These are phyloP conservation scores for Magallana gigas DNA, from an alignment of 1,140 invertebrate species.

Conservation along the genomic window DNA sequence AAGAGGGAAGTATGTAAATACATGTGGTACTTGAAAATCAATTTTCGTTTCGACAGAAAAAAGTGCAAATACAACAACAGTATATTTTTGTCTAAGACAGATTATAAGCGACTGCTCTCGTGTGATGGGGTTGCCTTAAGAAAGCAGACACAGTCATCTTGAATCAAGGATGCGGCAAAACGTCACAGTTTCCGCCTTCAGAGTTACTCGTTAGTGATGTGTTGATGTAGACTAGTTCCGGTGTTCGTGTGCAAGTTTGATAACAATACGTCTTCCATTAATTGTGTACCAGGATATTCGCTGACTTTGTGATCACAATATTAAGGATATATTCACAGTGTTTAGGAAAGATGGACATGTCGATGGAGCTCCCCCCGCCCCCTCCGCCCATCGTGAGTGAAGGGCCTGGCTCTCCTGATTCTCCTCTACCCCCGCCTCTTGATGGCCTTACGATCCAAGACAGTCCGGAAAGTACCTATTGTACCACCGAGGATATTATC, in stretches of 20 bases:
- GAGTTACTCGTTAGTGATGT: not conserved
- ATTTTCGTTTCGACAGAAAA: not conserved
- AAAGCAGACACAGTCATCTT: constrained; percentile 20
- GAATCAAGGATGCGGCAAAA: not conserved
- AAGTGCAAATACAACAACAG: not conserved
- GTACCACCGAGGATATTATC: constrained; percentile 54
- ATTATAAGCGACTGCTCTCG: not conserved
- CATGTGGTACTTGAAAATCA: not conserved
- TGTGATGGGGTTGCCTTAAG: constrained; percentile 17
- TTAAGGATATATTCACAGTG: not conserved
- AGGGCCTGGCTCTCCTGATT: not conserved
- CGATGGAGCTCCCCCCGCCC: constrained; percentile 8
- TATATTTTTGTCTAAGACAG: not conserved
- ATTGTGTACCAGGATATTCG: constrained; percentile 1
- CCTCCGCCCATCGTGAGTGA: not conserved
- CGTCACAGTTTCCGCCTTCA: constrained; percentile 19
- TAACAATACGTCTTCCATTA: constrained; percentile 10
- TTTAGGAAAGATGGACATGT: constrained; percentile 4
- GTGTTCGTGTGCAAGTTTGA: constrained; percentile 27
- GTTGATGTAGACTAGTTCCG: not conserved
- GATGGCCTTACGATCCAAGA: constrained; percentile 14
- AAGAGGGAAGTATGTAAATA: not conserved
- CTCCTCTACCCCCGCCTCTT: not conserved
- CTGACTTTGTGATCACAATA: not conserved
- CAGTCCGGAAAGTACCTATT: constrained; percentile 45